Evolutionary conservation across 2,888 invertebrate species (phyloP), one percentile per base, ranked within the genome.

Genomic region (Sepiola atlantica): DNA sequence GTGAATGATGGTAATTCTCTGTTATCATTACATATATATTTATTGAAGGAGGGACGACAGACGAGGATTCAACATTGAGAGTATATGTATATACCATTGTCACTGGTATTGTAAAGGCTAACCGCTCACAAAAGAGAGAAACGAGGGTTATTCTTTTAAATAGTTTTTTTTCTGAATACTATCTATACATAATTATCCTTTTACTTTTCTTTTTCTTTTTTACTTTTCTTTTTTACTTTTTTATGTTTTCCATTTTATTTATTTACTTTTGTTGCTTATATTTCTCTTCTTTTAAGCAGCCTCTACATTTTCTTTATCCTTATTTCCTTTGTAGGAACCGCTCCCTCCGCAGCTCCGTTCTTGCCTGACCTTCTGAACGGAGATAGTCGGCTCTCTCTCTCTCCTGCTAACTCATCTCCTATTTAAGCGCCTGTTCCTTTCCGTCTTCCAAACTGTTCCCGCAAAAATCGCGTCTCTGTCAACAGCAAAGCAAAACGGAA

Each of bases 351-450:
- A 32, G n/a, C 77, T 77, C 77, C 77, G n/a, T 32, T 32, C n/a
- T 77, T 77, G 77, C 77, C 77, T 77, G 77, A 77, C 77, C 77
- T 32, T 77, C n/a, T 77, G 77, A 77, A n/a, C 21, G 77, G n/a
- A 77, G 77, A 77, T 4, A 45, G 45, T 45, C 45, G 8, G n/a
- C 77, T 77, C 77, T n/a, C 77, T 45, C n/a, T 16, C n/a, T 28
- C 61, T 61, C 24, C 77, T 77, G 77, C 77, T 77, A 77, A 77
- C 77, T 12, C 77, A n/a, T 77, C 77, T 77, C 77, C n/a, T 77
- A n/a, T 45, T 45, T 77, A n/a, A 77, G 14, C 77, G 77, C 77
- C 77, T 77, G 77, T 77, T 77, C n/a, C n/a, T 77, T 24, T 77
- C n/a, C 28, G 28, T 61, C 61, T 28, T 61, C 61, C 77, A n/a